A percentile compares a stretch with the other conserved stretches of the same genome.
These are phyloP conservation scores for Ferrisia virgata DNA, from an alignment of 2,888 invertebrate genomes.

Conservation along the genomic window DNA sequence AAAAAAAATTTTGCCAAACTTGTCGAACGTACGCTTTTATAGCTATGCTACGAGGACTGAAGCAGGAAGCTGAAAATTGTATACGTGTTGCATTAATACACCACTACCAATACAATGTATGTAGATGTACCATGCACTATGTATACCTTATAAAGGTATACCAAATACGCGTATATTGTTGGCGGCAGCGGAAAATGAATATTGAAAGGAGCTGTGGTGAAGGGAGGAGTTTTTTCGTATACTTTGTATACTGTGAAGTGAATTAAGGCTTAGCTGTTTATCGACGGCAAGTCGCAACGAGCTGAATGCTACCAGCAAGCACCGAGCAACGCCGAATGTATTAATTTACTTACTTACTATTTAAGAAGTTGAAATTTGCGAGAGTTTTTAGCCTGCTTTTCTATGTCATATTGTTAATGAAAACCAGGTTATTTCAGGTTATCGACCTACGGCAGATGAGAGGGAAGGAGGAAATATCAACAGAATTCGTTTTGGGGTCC, in stretches of 20 bases:
- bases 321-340: not conserved
- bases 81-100: not conserved
- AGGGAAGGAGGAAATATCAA: no score
- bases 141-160: not conserved
- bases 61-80: conserved; percentile 10
- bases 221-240: not conserved
- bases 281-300: no score
- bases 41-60: not conserved
- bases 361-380: not conserved
- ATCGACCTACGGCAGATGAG: no score
- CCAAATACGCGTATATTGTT: not conserved
- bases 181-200: not conserved
- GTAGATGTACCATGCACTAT: no score
- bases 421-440: no score
- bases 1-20: conserved; percentile 8
- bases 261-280: not conserved
- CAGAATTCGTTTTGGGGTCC: no score
- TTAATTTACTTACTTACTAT: not conserved
- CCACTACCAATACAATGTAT: no score
- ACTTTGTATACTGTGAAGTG: not conserved
- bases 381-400: no score
- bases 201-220: not conserved
- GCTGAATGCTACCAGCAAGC: no score
- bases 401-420: no score
- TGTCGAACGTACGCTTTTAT: conserved; percentile 12